phyloP scores from a whole-genome alignment of 2,888 invertebrate genomes.

The Drosophila atripex region DNA sequence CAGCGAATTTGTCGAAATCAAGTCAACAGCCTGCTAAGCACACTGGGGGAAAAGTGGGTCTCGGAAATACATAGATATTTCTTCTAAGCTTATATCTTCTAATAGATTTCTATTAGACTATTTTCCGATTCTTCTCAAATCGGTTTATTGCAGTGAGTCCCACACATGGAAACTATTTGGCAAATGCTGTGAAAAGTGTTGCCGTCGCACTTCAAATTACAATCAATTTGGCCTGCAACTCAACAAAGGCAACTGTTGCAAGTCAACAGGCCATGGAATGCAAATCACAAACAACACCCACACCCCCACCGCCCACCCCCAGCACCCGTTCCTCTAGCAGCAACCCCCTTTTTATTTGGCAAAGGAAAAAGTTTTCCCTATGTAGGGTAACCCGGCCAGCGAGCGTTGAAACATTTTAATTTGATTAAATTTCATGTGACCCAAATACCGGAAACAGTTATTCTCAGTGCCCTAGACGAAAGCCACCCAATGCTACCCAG shows the following conservation, averaged over 20 bases:
- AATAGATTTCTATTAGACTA: too few relatives aligned
- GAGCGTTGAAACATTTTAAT: slow-evolving; percentile 74
- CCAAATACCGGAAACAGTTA: slow-evolving; percentile 79
- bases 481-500: slow-evolving; percentile 3
- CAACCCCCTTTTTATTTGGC: slow-evolving; percentile 16
- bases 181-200: slow-evolving; percentile 40
- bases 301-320: background rate
- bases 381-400: slow-evolving; percentile 11
- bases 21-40: slow-evolving; percentile 37
- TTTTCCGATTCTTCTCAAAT: background rate
- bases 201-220: slow-evolving; percentile 59
- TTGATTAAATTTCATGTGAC: slow-evolving; percentile 81
- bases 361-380: slow-evolving; percentile 3
- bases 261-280: slow-evolving; percentile 45
- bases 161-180: slow-evolving; percentile 18
- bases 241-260: slow-evolving; percentile 57
- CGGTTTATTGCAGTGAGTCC: background rate
- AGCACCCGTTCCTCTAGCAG: background rate
- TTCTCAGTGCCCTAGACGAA: slow-evolving; percentile 74
- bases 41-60: background rate
- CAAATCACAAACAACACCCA: too few relatives aligned
- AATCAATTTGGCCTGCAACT: slow-evolving; percentile 55
- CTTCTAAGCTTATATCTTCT: too few relatives aligned
- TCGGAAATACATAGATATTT: too few relatives aligned
- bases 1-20: slow-evolving; percentile 66